Evolutionary conservation across 2,797 vertebrate species (phyloP).

Genomic region (Spinus pinus): DNA sequence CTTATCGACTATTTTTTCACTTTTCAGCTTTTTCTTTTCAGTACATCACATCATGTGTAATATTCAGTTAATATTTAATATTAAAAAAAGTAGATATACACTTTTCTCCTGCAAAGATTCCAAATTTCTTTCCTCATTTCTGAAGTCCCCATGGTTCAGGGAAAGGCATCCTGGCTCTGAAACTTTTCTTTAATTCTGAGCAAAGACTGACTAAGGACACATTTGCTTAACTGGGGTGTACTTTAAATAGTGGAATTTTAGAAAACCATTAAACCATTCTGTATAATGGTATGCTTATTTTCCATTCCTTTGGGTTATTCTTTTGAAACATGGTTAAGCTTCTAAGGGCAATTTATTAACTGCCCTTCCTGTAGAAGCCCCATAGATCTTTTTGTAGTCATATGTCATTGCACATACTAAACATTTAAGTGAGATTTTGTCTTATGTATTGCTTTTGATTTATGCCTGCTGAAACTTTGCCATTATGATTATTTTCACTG

Average conservation of each 20-base stretch:
- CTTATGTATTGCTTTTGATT: neutral
- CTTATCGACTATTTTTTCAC: neutral
- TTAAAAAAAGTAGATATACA: neutral
- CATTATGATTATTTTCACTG: neutral
- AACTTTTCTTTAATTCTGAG: neutral
- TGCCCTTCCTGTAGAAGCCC: neutral
- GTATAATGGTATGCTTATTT: neutral
- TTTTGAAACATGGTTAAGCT: neutral
- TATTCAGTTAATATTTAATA: neutral
- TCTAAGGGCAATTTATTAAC: constrained; percentile 28
- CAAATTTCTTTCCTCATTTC: neutral
- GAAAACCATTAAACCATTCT: neutral
- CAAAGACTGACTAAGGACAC: neutral
- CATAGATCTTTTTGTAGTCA: neutral
- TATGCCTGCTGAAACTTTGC: neutral
- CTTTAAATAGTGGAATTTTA: neutral
- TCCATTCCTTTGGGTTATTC: neutral
- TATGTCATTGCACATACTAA: neutral
- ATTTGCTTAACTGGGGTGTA: neutral
- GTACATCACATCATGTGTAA: neutral
- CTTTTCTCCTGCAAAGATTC: neutral
- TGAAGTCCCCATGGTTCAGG: neutral
- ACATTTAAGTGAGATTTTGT: neutral
- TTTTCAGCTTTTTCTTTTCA: neutral
- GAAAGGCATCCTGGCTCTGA: neutral